These are phyloP conservation scores for Anguilla anguilla DNA, from an alignment of 2,797 vertebrate species.

Conservation along the genomic window DNA sequence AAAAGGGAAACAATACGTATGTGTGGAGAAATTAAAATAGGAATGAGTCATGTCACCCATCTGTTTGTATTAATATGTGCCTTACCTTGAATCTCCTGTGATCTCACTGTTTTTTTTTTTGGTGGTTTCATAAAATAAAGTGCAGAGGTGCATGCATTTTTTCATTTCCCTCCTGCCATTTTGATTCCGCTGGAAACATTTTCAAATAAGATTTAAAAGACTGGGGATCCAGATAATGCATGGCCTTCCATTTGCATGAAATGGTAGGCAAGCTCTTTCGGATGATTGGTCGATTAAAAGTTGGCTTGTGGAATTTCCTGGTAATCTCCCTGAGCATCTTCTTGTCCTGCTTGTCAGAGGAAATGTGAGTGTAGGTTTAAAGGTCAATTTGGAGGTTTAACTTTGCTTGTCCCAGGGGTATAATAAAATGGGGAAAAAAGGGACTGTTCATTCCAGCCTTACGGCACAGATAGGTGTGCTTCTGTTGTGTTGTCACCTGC, in stretches of 20 bases:
- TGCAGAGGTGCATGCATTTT: not conserved
- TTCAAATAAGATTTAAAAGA: not conserved
- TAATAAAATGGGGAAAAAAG: not conserved
- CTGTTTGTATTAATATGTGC: not conserved
- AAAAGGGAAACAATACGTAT: not conserved
- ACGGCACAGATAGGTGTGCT: too few relatives aligned
- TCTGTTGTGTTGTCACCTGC: not conserved
- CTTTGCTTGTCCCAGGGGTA: not conserved
- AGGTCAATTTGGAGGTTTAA: conserved; percentile 5
- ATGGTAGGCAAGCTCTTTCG: not conserved
- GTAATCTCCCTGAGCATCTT: not conserved
- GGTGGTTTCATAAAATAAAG: not conserved
- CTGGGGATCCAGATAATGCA: not conserved
- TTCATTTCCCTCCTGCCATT: not conserved
- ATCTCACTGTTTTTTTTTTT: not conserved
- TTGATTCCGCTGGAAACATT: not conserved
- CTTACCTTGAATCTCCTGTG: not conserved
- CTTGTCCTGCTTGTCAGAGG: not conserved
- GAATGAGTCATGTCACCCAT: not conserved
- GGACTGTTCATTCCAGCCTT: not conserved
- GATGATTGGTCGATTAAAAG: not conserved
- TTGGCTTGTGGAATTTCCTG: not conserved
- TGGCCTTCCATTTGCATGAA: not conserved
- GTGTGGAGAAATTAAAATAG: not conserved
- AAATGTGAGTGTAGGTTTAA: not conserved